Conservation (phyloP, 1,140 invertebrate species). For the Pseudomyrmex pallidus region DNA sequence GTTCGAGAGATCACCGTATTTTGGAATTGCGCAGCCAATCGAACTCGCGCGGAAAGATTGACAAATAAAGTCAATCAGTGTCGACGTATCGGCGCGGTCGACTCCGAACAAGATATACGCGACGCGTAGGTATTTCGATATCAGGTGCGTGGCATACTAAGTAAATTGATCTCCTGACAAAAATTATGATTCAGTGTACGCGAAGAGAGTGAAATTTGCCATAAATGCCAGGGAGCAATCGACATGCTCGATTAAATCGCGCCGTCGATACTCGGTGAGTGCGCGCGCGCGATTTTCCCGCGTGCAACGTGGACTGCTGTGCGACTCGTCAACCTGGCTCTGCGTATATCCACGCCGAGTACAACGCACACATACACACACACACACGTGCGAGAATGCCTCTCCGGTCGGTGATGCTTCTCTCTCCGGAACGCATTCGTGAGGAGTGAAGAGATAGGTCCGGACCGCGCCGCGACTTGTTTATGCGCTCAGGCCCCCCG, state of each 20-base stretch:
- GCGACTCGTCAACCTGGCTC: constrained; percentile 46
- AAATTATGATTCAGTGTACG: constrained; percentile 49
- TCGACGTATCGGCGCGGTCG: constrained; percentile 9
- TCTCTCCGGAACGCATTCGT: constrained; percentile 37
- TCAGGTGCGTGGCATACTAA: constrained; percentile 34
- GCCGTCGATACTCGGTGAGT: constrained; percentile 53
- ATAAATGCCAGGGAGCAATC: constrained; percentile 48
- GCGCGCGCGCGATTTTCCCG: constrained; percentile 41
- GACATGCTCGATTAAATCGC: constrained; percentile 60
- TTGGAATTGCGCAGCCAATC: constrained; percentile 36
- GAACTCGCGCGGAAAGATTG: constrained; percentile 4
- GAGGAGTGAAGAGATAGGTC: constrained; percentile 28
- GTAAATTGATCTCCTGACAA: constrained; percentile 29
- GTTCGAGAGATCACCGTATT: neutral
- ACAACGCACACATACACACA: neutral
- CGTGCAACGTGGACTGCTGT: constrained; percentile 3
- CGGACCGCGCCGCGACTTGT: constrained; percentile 74
- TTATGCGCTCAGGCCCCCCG: constrained; percentile 75
- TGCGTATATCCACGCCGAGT: neutral
- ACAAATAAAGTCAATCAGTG: constrained; percentile 9
- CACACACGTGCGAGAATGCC: neutral
- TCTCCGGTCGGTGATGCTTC: neutral
- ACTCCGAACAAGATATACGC: constrained; percentile 35
- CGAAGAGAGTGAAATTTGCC: constrained; percentile 50
- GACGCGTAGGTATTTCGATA: constrained; percentile 20